Evolutionary conservation across 2,113 vertebrate species (phyloP).

Genomic region (Ramphastos sulfuratus): DNA sequence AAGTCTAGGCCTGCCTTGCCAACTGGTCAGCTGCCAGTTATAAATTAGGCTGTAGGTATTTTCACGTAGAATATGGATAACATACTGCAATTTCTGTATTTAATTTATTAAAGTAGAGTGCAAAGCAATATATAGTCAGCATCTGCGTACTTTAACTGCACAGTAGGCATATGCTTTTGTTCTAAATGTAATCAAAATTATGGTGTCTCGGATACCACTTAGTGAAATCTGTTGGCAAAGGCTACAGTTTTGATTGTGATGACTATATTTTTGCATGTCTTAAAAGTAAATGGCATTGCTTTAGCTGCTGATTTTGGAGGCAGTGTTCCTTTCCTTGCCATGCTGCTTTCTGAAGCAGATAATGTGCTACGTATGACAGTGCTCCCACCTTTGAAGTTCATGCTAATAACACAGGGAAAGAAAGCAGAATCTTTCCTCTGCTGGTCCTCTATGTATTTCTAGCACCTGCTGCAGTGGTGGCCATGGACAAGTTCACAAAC

Average conservation of each 20-base stretch:
- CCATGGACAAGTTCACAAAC: neutral
- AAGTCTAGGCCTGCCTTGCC: conserved; percentile 40
- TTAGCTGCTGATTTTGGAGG: neutral
- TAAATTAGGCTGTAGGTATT: conserved; percentile 51
- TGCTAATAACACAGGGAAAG: neutral
- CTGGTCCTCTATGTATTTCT: neutral
- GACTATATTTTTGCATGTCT: conserved; percentile 38
- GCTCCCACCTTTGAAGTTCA: neutral
- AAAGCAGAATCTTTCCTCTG: neutral
- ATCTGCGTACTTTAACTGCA: conserved; percentile 24
- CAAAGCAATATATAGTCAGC: conserved; percentile 39
- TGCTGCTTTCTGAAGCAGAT: neutral
- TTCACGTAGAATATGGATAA: conserved; percentile 44
- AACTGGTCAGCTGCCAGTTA: conserved; percentile 60
- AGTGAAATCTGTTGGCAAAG: conserved; percentile 58
- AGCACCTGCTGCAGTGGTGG: neutral
- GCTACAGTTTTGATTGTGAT: conserved; percentile 23
- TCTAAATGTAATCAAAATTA: conserved; percentile 62
- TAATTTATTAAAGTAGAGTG: conserved; percentile 53
- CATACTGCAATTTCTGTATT: conserved; percentile 53
- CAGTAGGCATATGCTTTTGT: conserved; percentile 66
- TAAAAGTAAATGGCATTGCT: neutral
- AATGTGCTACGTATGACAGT: neutral
- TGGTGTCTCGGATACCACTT: conserved; percentile 52
- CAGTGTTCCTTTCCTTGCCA: neutral